phyloP scores from a whole-genome alignment of 2,797 vertebrate genomes.

The Coendou prehensilis region DNA sequence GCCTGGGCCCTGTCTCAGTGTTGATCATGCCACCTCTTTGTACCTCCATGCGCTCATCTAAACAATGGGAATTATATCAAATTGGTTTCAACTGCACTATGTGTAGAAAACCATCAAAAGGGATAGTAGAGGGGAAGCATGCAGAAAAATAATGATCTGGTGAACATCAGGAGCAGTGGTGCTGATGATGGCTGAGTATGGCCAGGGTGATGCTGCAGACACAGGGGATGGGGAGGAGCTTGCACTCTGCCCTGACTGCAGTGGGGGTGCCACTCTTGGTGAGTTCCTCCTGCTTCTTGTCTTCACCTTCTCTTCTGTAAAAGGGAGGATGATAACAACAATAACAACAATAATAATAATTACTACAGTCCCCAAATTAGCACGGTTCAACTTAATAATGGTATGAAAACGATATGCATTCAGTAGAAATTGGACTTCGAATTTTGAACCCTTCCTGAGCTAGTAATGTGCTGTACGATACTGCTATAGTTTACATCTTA shows the following conservation, averaged over 20 bases:
- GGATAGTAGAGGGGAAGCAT: neutral
- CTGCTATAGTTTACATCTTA: neutral
- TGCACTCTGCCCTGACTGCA: neutral
- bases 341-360: neutral
- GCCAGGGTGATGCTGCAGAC: neutral
- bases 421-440: neutral
- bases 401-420: neutral
- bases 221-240: accelerated
- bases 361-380: neutral
- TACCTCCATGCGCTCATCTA: neutral
- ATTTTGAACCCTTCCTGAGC: neutral
- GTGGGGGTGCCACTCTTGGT: no score
- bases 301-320: neutral
- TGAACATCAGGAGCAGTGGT: accelerated
- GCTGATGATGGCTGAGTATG: neutral
- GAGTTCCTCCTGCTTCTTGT: neutral
- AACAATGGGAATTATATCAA: neutral
- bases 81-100: neutral
- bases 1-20: neutral
- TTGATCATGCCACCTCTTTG: neutral
- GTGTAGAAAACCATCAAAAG: neutral
- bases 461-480: neutral
- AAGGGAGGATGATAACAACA: neutral
- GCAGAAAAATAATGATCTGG: neutral
- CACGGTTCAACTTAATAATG: neutral